phyloP scores from a whole-genome alignment of 2,113 vertebrate species.

The Isichthys henryi region DNA sequence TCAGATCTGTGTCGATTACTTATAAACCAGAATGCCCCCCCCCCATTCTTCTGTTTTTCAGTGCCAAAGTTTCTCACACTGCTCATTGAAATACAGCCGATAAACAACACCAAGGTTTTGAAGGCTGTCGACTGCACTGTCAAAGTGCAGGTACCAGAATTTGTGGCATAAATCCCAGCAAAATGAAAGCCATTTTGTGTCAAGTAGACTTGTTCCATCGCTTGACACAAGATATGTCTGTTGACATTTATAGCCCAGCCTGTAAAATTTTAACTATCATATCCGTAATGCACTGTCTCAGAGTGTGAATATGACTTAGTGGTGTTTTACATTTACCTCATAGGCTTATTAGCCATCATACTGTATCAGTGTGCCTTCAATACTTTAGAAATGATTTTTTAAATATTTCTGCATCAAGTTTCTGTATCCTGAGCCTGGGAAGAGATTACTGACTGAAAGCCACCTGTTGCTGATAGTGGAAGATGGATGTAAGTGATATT shows the following conservation, averaged over 20 bases:
- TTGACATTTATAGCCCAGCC: background rate
- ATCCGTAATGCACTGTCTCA: background rate
- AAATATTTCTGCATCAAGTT: conserved; percentile 63
- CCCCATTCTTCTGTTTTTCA: conserved; percentile 40
- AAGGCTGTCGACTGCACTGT: conserved; percentile 87
- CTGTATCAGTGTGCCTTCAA: background rate
- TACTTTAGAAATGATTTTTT: conserved; percentile 17
- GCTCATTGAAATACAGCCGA: conserved; percentile 82
- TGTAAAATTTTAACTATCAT: background rate
- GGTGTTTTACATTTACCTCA: background rate
- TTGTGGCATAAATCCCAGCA: background rate
- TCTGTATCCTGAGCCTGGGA: conserved; percentile 63
- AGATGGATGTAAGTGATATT: conserved; percentile 78
- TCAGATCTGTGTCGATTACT: background rate
- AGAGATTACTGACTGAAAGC: conserved; percentile 59
- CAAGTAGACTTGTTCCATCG: background rate
- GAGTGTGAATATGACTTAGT: background rate
- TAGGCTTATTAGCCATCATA: background rate
- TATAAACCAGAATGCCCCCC: background rate
- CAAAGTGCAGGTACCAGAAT: conserved; percentile 77
- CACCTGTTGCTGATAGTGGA: conserved; percentile 81
- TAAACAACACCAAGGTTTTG: conserved; percentile 87
- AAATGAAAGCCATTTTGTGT: background rate
- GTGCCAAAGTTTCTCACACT: conserved; percentile 81
- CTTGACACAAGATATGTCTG: background rate